These are phyloP conservation scores for Clamator glandarius DNA, from an alignment of 2,797 vertebrate genomes.

Conservation along the genomic window DNA sequence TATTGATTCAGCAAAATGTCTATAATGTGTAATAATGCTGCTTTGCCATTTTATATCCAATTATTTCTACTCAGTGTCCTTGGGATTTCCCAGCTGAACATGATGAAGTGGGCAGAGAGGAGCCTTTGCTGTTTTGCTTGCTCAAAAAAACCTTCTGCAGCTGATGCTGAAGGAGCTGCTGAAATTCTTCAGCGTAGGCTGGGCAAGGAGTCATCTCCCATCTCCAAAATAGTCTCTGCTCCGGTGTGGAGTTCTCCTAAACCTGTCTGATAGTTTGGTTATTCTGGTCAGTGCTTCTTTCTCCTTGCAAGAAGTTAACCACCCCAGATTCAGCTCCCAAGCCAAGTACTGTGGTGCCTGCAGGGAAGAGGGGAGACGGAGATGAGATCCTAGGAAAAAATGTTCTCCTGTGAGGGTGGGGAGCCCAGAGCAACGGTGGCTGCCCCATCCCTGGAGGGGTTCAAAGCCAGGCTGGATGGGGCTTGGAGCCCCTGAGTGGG, in stretches of 20 bases:
- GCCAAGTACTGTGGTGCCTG: accelerated
- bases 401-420: too few relatives aligned
- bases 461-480: too few relatives aligned
- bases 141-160: background rate
- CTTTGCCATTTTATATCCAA: background rate
- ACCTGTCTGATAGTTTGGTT: background rate
- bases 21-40: background rate
- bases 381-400: too few relatives aligned
- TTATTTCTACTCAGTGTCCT: background rate
- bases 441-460: too few relatives aligned
- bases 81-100: background rate
- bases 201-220: background rate
- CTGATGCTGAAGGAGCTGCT: background rate
- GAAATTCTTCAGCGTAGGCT: background rate
- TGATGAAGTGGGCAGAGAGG: background rate
- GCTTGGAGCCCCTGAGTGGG: too few relatives aligned
- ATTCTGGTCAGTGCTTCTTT: background rate
- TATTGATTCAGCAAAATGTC: background rate
- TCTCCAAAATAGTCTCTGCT: background rate
- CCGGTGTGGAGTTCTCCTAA: background rate
- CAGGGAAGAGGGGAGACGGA: background rate
- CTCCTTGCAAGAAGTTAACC: background rate
- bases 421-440: too few relatives aligned
- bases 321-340: background rate
- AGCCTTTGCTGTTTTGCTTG: background rate